Evolutionary conservation across 2,888 invertebrate species (phyloP).

Genomic region (Aphrophora alni): DNA sequence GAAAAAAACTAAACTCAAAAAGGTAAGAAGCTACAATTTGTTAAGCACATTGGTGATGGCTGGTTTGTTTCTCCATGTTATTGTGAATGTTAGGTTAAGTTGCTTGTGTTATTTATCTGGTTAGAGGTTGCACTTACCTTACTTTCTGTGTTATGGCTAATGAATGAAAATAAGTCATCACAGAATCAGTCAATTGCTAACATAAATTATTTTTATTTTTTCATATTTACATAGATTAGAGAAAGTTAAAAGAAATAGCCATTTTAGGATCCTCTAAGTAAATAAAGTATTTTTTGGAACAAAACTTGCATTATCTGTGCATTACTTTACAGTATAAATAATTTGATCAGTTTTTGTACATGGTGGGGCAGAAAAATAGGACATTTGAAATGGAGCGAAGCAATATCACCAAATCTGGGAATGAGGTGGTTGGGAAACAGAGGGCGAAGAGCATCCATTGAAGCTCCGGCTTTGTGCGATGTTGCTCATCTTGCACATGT

Average conservation of each 20-base stretch:
- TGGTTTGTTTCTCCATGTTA: background rate
- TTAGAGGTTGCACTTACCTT: background rate
- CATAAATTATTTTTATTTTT: too few relatives aligned
- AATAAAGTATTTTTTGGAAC: too few relatives aligned
- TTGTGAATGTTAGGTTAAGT: background rate
- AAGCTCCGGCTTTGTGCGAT: background rate
- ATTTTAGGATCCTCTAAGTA: too few relatives aligned
- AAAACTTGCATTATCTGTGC: too few relatives aligned
- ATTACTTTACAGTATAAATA: too few relatives aligned
- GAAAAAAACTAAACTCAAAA: conserved; percentile 58
- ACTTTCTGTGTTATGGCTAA: background rate
- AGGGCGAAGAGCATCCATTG: background rate
- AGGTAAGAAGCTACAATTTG: conserved; percentile 54
- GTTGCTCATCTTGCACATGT: background rate
- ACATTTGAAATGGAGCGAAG: background rate
- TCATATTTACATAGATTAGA: too few relatives aligned
- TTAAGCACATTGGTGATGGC: background rate
- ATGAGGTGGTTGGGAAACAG: background rate
- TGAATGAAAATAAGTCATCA: background rate
- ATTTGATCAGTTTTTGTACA: too few relatives aligned
- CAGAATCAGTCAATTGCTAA: too few relatives aligned
- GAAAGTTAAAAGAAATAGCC: too few relatives aligned
- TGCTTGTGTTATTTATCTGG: background rate
- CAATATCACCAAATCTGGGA: background rate
- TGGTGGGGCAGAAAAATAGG: too few relatives aligned